Evolutionary conservation across 2,888 invertebrate species (phyloP), one percentile per base, ranked within the genome.

Genomic region (Sminthurinus aureus): DNA sequence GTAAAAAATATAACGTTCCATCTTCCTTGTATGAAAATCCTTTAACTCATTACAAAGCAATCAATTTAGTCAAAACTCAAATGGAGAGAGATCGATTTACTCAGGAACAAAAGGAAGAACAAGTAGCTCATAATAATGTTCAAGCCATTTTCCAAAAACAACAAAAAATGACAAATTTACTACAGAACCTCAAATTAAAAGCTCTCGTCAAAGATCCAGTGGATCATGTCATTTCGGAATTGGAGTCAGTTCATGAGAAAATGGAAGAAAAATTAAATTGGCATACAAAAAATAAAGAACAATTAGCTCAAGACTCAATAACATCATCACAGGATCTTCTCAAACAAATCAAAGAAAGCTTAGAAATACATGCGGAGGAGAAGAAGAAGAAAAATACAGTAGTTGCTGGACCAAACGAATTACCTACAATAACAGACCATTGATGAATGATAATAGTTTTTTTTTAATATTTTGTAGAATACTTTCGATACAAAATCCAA

Each of bases 261-360:
- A 69, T 84, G 82, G 69, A 84, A 52, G 66, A 71, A 0, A 79
- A 67, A n/a, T 51, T 84, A 22, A 22, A 69, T 15, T 38, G 22
- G 22, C 76, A 82, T 52, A 26, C 75, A 18, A 9, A 71, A 22
- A 75, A 84, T 64, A 84, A 79, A 75, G 69, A 69, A 11, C 38
- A 51, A n/a, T n/a, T 75, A n/a, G 82, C 79, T 77, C 38, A 38
- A 38, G 38, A 38, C 38, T 38, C 38, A 6, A 38, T 38, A 38
- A 38, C 1, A 1, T 38, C 38, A 38, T 38, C 38, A 4, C 38
- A 38, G 38, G 6, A 38, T 6, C 38, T 38, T 38, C 38, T 38
- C 38, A 38, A 38, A 38, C 38, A 38, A 38, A 38, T 38, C 38
- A 38, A 38, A 38, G 38, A 38, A 38, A 38, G 38, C 6, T 38